A percentile compares a stretch with the other conserved stretches of the same genome.
phyloP scores from a whole-genome alignment of 2,113 vertebrate species.

The Galbula dea region DNA sequence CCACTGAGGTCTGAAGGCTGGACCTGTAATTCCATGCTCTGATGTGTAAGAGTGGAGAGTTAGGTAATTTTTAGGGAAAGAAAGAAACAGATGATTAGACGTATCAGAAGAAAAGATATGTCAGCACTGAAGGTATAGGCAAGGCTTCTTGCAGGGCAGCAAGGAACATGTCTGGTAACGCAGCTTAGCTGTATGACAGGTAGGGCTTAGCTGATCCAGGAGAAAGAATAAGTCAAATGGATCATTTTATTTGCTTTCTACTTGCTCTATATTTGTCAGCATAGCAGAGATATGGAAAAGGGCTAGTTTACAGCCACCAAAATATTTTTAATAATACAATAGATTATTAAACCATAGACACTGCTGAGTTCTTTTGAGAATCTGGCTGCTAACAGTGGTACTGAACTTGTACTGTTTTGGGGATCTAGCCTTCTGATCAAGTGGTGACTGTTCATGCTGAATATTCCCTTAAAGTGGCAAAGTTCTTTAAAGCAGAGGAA shows the following conservation, averaged over 20 bases:
- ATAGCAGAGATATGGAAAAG: background rate
- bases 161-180: background rate
- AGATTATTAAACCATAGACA: background rate
- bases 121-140: background rate
- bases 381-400: background rate
- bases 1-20: background rate
- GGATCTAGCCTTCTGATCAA: background rate
- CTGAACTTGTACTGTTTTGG: background rate
- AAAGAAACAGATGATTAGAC: background rate
- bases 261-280: background rate
- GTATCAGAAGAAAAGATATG: background rate
- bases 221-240: background rate
- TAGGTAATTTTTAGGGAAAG: background rate
- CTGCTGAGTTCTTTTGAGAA: background rate
- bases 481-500: background rate
- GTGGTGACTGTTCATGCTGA: background rate
- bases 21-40: background rate
- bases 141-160: background rate
- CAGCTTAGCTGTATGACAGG: background rate
- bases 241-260: background rate
- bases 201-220: background rate
- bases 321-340: background rate
- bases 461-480: background rate
- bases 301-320: background rate
- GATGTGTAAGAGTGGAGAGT: background rate